Base-by-base conservation (phyloP, 2,113 vertebrate species). In the Marmota flaviventris region DNA sequence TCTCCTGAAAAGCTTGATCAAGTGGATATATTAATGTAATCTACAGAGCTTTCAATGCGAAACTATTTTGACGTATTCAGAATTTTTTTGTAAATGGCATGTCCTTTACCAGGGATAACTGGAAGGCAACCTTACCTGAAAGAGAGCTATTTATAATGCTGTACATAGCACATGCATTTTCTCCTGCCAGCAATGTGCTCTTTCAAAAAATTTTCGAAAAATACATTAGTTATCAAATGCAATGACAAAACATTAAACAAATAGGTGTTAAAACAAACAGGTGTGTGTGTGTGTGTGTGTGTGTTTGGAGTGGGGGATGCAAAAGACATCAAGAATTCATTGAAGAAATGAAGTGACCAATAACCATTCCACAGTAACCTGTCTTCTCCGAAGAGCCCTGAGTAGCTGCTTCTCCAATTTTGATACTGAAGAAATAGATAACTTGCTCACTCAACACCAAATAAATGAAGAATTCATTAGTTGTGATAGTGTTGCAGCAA, bases 161-260 rank as follows among this genome's bases (percentile, higher is more conserved):
- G n/a, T 32, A 27, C 1, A 45, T 83, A 2, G 8, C 27, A 91
- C 14, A 8, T 73, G 22, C 32, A 85, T 27, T 85, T 96, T 70
- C 24, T 82, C 42, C 22, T 58, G 29, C 10, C 22, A 93, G 45
- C 37, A 65, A 37, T 2, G 13, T 22, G 9, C 5, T 65, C 39
- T 93, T 93, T 88, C 58, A 83, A 95, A 96, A 88, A 37, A 20
- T 12, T 81, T 94, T 90, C 76, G 45, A 89, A 96, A 93, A 95
- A 77, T 32, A 61, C 11, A 4, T 77, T 9, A 83, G 13, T n/a
- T 86, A 75, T 45, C 27, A 88, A 85, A 25, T 70, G 17, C 76
- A 67, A 89, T 85, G 16, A 18, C 22, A n/a, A 25, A 70, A 29
- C 37, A 27, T 77, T 39, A 85, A 94, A 85, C 12, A 45, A 45